phyloP scores from a whole-genome alignment of 2,113 vertebrate genomes.

The Pimephales promelas region DNA sequence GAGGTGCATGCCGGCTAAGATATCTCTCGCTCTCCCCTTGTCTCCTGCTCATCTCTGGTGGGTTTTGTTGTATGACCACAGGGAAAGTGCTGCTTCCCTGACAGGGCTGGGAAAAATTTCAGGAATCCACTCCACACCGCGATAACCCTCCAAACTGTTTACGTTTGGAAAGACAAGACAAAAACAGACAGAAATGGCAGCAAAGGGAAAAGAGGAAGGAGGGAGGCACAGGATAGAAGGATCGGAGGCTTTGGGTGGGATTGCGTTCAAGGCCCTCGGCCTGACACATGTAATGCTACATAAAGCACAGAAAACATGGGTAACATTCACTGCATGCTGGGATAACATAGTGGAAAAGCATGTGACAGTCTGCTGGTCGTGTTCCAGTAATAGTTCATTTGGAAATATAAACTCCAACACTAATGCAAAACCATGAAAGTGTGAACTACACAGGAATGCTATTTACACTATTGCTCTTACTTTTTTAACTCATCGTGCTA shows the following conservation, averaged over 20 bases:
- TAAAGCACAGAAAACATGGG: not conserved
- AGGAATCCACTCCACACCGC: conserved; percentile 59
- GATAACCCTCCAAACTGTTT: conserved; percentile 54
- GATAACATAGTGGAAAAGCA: conserved; percentile 13
- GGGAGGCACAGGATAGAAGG: conserved; percentile 29
- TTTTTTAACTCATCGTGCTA: not conserved
- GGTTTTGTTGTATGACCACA: conserved; percentile 61
- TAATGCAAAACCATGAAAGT: not conserved
- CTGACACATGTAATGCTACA: conserved; percentile 7
- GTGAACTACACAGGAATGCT: not conserved
- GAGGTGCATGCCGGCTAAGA: not conserved
- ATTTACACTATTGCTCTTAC: not conserved
- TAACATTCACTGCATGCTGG: not conserved
- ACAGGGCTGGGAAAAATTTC: conserved; percentile 57
- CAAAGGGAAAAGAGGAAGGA: conserved; percentile 8
- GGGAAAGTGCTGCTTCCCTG: conserved; percentile 52
- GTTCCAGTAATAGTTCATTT: conserved; percentile 11
- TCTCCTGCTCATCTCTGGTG: conserved; percentile 21
- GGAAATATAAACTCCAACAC: not conserved
- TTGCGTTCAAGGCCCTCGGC: not conserved
- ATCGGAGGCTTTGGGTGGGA: conserved; percentile 30
- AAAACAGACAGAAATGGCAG: conserved; percentile 42
- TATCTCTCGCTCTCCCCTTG: not conserved
- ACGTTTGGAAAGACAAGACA: conserved; percentile 38
- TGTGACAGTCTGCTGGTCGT: conserved; percentile 17